Conservation (phyloP, 2,888 invertebrate genomes). For the Mystacides longicornis region DNA sequence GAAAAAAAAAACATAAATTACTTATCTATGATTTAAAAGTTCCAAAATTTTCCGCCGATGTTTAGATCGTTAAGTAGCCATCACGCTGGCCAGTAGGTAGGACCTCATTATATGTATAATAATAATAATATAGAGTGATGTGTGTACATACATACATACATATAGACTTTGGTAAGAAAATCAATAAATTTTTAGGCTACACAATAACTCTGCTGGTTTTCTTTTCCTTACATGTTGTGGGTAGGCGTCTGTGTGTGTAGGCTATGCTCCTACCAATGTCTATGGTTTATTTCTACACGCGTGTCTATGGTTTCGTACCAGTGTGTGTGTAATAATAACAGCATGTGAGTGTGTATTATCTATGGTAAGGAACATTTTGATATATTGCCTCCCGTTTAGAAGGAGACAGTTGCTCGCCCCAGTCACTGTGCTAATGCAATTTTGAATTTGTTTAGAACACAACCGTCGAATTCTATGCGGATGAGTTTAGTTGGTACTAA, state of each 20-base stretch:
- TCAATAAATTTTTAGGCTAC: constrained; percentile 27
- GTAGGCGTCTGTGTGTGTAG: not conserved
- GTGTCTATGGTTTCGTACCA: constrained; percentile 5
- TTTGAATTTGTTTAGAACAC: too few relatives aligned
- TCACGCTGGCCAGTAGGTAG: too few relatives aligned
- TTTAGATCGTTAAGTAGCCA: too few relatives aligned
- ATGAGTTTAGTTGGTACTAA: too few relatives aligned
- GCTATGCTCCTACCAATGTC: not conserved
- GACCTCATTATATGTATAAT: too few relatives aligned
- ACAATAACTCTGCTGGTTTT: constrained; percentile 23
- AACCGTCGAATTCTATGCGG: too few relatives aligned
- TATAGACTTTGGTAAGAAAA: constrained; percentile 15
- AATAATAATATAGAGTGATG: not conserved
- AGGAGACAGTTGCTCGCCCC: too few relatives aligned
- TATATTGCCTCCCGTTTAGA: not conserved
- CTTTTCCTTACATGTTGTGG: not conserved
- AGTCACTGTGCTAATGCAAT: too few relatives aligned
- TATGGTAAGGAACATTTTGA: not conserved
- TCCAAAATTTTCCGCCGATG: too few relatives aligned
- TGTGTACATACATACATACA: not conserved
- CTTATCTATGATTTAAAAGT: too few relatives aligned
- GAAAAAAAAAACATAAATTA: too few relatives aligned
- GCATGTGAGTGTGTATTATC: not conserved
- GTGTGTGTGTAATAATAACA: not conserved
- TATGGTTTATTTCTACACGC: too few relatives aligned